Evolutionary conservation across 2,888 invertebrate species (phyloP).

Genomic region (Synergus japonicus): DNA sequence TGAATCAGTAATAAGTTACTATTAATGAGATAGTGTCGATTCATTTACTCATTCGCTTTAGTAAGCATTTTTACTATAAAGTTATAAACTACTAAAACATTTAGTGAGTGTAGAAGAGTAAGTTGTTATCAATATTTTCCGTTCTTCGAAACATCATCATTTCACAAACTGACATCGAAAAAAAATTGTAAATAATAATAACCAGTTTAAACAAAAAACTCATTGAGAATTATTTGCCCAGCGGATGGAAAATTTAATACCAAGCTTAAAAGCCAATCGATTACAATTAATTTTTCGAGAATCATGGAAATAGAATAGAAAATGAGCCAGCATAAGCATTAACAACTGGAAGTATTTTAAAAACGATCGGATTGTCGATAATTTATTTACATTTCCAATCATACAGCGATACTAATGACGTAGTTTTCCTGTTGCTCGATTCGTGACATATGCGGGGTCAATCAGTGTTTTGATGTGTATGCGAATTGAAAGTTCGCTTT

Average conservation of each 20-base stretch:
- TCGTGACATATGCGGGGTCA: not conserved
- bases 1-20: not conserved
- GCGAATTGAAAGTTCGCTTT: constrained; percentile 60
- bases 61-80: no score
- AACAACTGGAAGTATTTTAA: not conserved
- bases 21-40: no score
- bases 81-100: no score
- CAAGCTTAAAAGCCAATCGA: not conserved
- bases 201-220: not conserved
- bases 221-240: not conserved
- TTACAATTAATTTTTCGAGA: not conserved
- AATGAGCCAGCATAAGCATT: not conserved
- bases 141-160: not conserved
- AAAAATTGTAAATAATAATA: not conserved
- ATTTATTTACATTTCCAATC: constrained; percentile 31
- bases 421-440: not conserved
- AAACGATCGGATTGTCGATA: not conserved
- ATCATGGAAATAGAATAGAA: not conserved
- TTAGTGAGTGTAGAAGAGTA: no score
- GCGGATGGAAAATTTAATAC: not conserved
- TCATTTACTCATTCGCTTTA: no score
- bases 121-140: no score
- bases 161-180: not conserved
- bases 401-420: constrained; percentile 17
- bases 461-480: constrained; percentile 1